A percentile compares a stretch with the other conserved stretches of the same genome.
Evolutionary conservation across 64 coral and sea anemone species (phyloP).

Genomic region (Montipora sp.): DNA sequence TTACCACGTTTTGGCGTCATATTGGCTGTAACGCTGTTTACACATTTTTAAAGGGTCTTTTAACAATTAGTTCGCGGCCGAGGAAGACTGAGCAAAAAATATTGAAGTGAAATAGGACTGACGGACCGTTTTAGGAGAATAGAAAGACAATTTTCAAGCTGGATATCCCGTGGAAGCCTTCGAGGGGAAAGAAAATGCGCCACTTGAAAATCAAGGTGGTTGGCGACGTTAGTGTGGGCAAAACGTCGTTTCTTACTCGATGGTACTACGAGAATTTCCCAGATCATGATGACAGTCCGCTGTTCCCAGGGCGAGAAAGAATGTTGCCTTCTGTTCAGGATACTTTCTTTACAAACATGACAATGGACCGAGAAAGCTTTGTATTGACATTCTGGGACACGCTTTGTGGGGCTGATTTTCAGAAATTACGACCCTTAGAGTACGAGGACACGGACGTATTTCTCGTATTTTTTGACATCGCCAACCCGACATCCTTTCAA

Average conservation of each 20-base stretch:
- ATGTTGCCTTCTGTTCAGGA: slow-evolving; percentile 1
- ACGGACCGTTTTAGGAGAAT: background rate
- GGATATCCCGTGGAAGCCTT: background rate
- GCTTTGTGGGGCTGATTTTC: slow-evolving; percentile 32
- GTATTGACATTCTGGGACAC: slow-evolving; percentile 71
- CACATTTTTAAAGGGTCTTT: too few species aligned
- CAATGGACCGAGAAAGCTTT: slow-evolving; percentile 33
- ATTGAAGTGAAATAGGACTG: background rate
- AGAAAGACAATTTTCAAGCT: too few species aligned
- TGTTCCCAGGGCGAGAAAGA: slow-evolving; percentile 21
- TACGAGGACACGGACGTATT: slow-evolving; percentile 88
- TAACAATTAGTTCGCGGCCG: background rate
- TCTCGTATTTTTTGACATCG: slow-evolving; percentile 82
- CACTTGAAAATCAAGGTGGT: slow-evolving; percentile 74
- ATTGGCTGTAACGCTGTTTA: too few species aligned
- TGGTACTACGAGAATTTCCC: slow-evolving; percentile 58
- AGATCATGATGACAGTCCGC: slow-evolving; percentile 22
- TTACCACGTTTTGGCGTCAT: too few species aligned
- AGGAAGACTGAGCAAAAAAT: slow-evolving; percentile 10
- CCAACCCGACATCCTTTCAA: slow-evolving; percentile 76
- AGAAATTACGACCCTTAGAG: slow-evolving; percentile 70
- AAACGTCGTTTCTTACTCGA: slow-evolving; percentile 55
- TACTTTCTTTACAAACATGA: slow-evolving; percentile 59
- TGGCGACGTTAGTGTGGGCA: slow-evolving; percentile 56
- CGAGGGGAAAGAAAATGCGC: background rate